Evolutionary conservation across 2,888 invertebrate species (phyloP), one percentile per base, ranked within the genome.

Genomic region (Dermolepida albohirtum): DNA sequence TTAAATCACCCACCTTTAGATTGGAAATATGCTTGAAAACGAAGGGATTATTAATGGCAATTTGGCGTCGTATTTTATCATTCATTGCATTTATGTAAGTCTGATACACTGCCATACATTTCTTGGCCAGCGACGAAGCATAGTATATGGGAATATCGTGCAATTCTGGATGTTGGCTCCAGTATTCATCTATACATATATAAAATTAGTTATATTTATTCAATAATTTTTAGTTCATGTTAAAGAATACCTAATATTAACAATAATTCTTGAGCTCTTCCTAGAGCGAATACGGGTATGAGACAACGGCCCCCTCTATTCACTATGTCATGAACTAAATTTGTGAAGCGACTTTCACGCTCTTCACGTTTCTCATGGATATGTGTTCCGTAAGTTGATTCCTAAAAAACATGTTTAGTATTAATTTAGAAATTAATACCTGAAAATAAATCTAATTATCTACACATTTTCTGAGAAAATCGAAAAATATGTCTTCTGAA

Each of bases 61-160:
- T 98, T 85, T 98, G 98, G 1, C 97, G 85, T 11, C 94, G 89
- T 74, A 99, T 99, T 80, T 92, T 92, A 78, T 98, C 97, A 84
- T 99, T 99, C 99, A 99, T 99, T 0, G 98, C 98, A 84, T 98
- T 98, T 2, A 99, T 93, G 83, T 98, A 99, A 0, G 99, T 99
- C 85, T 99, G 99, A 86, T 99, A 99, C 0, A 99, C 99, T 66
- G 97, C 95, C 98, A 99, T 99, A 81, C 99, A 99, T 83, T 99
- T 99, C 85, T 99, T 99, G 52, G 99, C 99, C 71, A 99, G 86
- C 0, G 98, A 97, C 0, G 98, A 98, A 8, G 99, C 99, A 86
- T 99, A 99, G 85, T 99, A 99, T 74, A 99, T 98, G 0, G 99
- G 99, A 76, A 98, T 95, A 83, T 98, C 98, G 76, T 99, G 98